phyloP scores from a whole-genome alignment of 1,140 invertebrate species.

The Drosophila mojavensis region DNA sequence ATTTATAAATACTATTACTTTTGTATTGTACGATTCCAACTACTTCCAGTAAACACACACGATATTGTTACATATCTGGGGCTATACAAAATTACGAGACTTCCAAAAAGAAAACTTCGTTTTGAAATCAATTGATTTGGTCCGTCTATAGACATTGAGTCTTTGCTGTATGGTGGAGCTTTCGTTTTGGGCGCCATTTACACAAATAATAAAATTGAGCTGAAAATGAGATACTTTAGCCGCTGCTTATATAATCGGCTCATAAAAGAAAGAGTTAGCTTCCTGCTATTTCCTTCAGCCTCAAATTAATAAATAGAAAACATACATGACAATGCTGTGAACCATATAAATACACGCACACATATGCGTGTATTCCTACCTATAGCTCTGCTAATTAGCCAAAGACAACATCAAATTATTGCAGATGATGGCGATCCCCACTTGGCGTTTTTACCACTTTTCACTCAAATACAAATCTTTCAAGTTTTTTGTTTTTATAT shows the following conservation, averaged over 20 bases:
- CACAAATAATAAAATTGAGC: no score
- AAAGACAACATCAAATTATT: conserved; percentile 4
- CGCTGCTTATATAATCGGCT: background rate
- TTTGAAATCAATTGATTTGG: no score
- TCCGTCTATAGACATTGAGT: no score
- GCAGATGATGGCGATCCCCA: conserved; percentile 12
- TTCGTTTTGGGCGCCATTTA: no score
- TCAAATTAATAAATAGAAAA: conserved; percentile 1
- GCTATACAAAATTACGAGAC: no score
- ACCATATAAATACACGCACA: background rate
- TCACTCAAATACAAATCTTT: conserved; percentile 28
- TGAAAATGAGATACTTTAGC: no score
- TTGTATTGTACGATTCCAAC: no score
- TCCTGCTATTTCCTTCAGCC: conserved; percentile 6
- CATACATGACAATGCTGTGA: conserved; percentile 4
- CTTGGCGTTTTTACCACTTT: conserved; percentile 21
- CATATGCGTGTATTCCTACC: background rate
- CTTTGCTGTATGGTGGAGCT: no score
- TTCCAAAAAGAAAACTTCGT: no score
- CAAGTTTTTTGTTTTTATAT: background rate
- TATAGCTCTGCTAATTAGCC: background rate
- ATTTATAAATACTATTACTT: no score
- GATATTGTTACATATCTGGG: no score
- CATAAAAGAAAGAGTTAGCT: conserved; percentile 2
- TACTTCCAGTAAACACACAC: no score